Base-by-base conservation (phyloP, 2,888 invertebrate genomes). In the Strigamia maritima region DNA sequence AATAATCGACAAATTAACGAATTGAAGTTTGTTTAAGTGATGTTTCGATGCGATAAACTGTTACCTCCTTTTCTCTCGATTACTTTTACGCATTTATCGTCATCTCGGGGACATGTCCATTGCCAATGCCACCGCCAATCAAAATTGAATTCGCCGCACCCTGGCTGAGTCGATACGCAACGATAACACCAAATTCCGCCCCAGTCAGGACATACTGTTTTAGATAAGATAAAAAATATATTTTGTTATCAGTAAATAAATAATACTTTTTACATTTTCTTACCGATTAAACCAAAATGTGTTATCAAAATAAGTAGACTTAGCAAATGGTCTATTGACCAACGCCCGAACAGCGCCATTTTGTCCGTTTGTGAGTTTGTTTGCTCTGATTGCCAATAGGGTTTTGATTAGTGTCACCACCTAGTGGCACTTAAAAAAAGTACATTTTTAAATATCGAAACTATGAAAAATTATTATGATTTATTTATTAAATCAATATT, bases 31-130 rank as follows among this genome's bases (percentile, higher is more conserved):
- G 22, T 2, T 75, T 74, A 10, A 14, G 3, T n/a, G 10, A 6
- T n/a, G 14, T 3, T 49, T 2, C 49, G n/a, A 3, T 49, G 49
- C 14, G 6, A 16, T 49, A 49, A 49, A 49, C 7, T 10, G 19
- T 85, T 87, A 94, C 95, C 93, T 88, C 93, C 94, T 89, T 93
- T 93, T 79, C 89, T 89, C 85, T 96, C 95, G 80, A 93, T 91
- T 14, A 96, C 89, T 88, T 96, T 95, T 0, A 96, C 93, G 87
- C 96, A 96, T 83, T 93, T 92, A 85, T 96, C 95, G 85, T 94
- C 90, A 80, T 89, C 88, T 83, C 94, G 93, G 0, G 93, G 93
- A 84, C 96, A 96, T 3, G 91, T 90, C 84, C 92, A 91, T 10
- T 94, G 93, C 86, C 94, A 90, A 83, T 91, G 91, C 88, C 89